These are phyloP conservation scores for Drosophila suboccidentalis DNA, from an alignment of 2,888 invertebrate genomes.

Conservation along the genomic window DNA sequence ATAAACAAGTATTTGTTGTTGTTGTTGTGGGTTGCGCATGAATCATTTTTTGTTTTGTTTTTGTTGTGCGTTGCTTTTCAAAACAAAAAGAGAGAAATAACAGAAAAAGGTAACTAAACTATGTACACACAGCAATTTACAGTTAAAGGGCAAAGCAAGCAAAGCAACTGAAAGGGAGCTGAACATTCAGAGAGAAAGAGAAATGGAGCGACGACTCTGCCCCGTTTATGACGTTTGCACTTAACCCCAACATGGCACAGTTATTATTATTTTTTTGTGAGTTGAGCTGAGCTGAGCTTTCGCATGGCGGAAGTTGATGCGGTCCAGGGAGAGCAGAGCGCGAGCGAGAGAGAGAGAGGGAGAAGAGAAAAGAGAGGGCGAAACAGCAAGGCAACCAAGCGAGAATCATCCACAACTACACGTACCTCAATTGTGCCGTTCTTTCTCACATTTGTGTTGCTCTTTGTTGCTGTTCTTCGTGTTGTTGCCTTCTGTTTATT, in stretches of 20 bases:
- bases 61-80: constrained; percentile 50
- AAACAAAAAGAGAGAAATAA: constrained; percentile 8
- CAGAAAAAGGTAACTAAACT: constrained; percentile 51
- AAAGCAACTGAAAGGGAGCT: constrained; percentile 17
- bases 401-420: constrained; percentile 44
- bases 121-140: constrained; percentile 53
- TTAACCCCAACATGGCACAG: constrained; percentile 78
- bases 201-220: constrained; percentile 59
- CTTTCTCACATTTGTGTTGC: constrained; percentile 34
- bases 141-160: constrained; percentile 59
- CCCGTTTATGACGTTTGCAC: constrained; percentile 76
- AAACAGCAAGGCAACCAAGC: constrained; percentile 41
- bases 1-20: constrained; percentile 63
- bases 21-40: constrained; percentile 71
- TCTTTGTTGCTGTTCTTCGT: constrained; percentile 21
- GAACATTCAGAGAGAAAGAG: constrained; percentile 25
- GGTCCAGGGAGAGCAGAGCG: neutral
- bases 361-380: neutral
- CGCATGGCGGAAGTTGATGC: constrained; percentile 50
- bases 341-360: neutral
- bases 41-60: constrained; percentile 63
- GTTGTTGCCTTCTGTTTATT: constrained; percentile 43
- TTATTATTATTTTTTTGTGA: constrained; percentile 52
- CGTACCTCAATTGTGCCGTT: constrained; percentile 32
- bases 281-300: constrained; percentile 41